Percentiles rank a stretch among this genome's conserved stretches.
Evolutionary conservation across 2,888 invertebrate species (phyloP).

Genomic region (Plusia festucae): DNA sequence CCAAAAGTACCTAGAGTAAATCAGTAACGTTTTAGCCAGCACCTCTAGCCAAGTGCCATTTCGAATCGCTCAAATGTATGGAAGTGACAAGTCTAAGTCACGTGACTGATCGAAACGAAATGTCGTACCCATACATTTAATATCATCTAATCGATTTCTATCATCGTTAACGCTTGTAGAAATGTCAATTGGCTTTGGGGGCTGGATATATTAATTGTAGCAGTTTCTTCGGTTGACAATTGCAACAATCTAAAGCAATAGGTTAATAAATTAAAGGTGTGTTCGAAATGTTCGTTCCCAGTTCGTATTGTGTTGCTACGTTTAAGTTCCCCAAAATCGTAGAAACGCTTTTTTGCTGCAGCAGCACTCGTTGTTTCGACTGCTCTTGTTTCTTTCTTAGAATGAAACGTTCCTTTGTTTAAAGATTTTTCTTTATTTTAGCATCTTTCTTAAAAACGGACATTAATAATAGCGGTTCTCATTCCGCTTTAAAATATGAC

Average conservation of each 20-base stretch:
- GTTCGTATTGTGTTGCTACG: conserved; percentile 15
- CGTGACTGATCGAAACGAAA: too few species aligned
- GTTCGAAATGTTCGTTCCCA: conserved; percentile 6
- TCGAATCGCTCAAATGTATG: too few species aligned
- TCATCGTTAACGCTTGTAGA: too few species aligned
- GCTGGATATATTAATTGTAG: too few species aligned
- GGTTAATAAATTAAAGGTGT: conserved; percentile 65
- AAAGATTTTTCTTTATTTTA: background rate
- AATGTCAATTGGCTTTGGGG: too few species aligned
- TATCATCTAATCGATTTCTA: too few species aligned
- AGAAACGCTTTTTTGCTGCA: conserved; percentile 19
- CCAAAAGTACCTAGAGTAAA: too few species aligned
- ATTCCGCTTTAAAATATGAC: background rate
- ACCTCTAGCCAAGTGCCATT: too few species aligned
- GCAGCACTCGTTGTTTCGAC: conserved; percentile 8
- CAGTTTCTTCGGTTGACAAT: conserved; percentile 39
- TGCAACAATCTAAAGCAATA: conserved; percentile 57
- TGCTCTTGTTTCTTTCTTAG: background rate
- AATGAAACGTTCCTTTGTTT: conserved; percentile 3
- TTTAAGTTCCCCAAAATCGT: conserved; percentile 14
- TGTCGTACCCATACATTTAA: too few species aligned
- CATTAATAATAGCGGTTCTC: background rate
- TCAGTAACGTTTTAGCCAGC: too few species aligned
- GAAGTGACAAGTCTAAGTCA: too few species aligned
- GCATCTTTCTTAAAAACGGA: background rate